Evolutionary conservation across 2,888 invertebrate genomes (phyloP), one percentile per base, ranked within the genome.

Genomic region (Latheticus oryzae): DNA sequence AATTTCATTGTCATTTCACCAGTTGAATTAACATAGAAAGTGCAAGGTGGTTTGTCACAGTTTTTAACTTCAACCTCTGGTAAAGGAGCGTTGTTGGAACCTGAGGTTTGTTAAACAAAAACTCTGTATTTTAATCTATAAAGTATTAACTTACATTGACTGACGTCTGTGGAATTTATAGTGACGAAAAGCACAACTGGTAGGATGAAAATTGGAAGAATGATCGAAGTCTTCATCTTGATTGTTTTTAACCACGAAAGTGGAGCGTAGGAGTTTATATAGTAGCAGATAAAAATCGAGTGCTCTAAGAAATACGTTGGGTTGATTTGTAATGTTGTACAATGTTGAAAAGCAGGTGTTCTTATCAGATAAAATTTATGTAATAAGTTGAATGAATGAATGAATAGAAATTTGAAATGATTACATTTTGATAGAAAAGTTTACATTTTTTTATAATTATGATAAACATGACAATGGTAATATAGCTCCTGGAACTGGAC

Each of bases 1-100:
- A 47, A 47, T 9, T 33, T 35, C 35, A 47, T 47, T 1, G 47
- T 35, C 47, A 47, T 47, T 30, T 16, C 8, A 24, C 21, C 16
- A 1, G 8, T 13, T n/a, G 8, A 3, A 3, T 15, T 13, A 7
- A 47, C 15, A n/a, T 35, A 33, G 13, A 47, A 33, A 3, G 11
- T 21, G 13, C 47, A 47, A 3, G 47, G 47, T 2, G 33, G 21
- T 1, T 9, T 33, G 1, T 35, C 23, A 5, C 47, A 47, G 21
- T 32, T 7, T 13, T 12, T 5, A 9, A 47, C 9, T 3, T 23
- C 15, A 3, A 33, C 47, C 4, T 12, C 21, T 7, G 13, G 47
- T 4, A 47, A 8, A 7, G 16, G 15, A 11, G 16, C 19, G 12
- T 21, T 26, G 8, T 7, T 9, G 5, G 23, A 5, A 28, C 43